These are phyloP conservation scores for Leuciscus waleckii DNA, from an alignment of 2,797 vertebrate species.

Conservation along the genomic window DNA sequence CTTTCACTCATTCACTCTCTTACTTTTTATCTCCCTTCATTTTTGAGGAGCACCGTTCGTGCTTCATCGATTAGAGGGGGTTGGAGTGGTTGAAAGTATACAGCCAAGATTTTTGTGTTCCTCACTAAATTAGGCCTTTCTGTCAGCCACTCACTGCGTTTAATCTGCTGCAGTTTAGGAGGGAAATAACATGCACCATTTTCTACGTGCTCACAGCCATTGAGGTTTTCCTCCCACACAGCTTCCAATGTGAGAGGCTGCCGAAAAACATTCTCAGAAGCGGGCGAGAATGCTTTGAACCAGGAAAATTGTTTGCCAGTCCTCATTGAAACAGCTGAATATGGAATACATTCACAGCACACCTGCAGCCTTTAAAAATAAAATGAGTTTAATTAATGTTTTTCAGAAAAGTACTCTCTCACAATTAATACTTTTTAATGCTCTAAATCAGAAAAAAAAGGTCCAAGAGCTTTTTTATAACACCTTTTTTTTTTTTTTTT, in stretches of 20 bases:
- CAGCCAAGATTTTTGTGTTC: slow-evolving; percentile 61
- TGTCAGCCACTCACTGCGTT: slow-evolving; percentile 66
- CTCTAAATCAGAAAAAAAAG: neutral
- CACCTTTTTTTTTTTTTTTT: neutral
- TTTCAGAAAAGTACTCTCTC: neutral
- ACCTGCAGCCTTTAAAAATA: slow-evolving; percentile 26
- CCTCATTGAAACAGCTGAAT: slow-evolving; percentile 62
- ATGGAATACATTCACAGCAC: slow-evolving; percentile 58
- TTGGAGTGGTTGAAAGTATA: slow-evolving; percentile 48
- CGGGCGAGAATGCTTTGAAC: slow-evolving; percentile 63
- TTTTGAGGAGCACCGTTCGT: slow-evolving; percentile 58
- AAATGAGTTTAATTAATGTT: slow-evolving; percentile 28
- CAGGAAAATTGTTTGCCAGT: slow-evolving; percentile 61
- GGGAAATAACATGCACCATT: slow-evolving; percentile 56
- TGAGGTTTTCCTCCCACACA: slow-evolving; percentile 70
- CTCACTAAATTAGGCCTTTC: slow-evolving; percentile 71
- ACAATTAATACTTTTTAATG: neutral
- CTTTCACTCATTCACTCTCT: slow-evolving; percentile 2
- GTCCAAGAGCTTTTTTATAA: neutral
- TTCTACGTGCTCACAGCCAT: slow-evolving; percentile 57
- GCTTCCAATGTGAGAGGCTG: slow-evolving; percentile 47
- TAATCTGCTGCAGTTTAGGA: slow-evolving; percentile 66
- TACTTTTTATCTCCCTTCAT: slow-evolving; percentile 29
- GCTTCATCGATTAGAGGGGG: slow-evolving; percentile 69
- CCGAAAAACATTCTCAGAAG: slow-evolving; percentile 44